Evolutionary conservation across 2,797 vertebrate genomes (phyloP), one percentile per base, ranked within the genome.

Genomic region (Luscinia megarhynchos): DNA sequence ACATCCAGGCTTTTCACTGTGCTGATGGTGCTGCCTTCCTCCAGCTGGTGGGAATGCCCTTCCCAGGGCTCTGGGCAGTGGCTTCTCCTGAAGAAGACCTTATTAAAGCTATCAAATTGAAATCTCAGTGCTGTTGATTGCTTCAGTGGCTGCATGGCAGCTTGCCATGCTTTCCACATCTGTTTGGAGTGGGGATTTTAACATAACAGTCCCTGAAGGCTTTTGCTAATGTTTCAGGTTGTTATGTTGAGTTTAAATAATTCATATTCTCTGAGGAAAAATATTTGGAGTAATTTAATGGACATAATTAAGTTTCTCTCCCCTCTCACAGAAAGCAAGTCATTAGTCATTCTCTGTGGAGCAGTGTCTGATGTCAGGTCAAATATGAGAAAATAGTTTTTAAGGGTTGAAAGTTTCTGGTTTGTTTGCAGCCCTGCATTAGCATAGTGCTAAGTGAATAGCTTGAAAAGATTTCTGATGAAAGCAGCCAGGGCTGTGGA

Each of bases 201-300:
- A 96, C 95, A 95, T 86, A 96, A 93, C 14, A 91, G 88, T 97
- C 97, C 95, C 97, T 69, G 90, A 89, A 96, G 97, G 93, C 96
- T 92, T 93, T 90, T 74, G 85, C 91, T 97, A 97, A 97, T 97
- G 96, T 96, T 97, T 97, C 97, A 94, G 97, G 95, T 97, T 97
- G 97, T 95, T 97, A 94, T 94, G 97, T 96, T 94, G 94, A 87
- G 91, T 96, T 97, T 97, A 96, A 98, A 97, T 97, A 97, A 97
- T 97, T 97, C 96, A 97, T 96, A 90, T 95, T 91, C 96, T 97
- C 95, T n/a, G 76, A 96, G 95, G 97, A 93, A 93, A 96, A 96
- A 97, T 96, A 94, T 96, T 93, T 93, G 94, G 95, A 97, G 96
- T 96, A 70, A 97, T 95, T 97, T 95, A 97, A 97, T 95, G 96